Percentiles rank a stretch among this genome's conserved stretches.
phyloP scores from a whole-genome alignment of 1,140 invertebrate species.

The Drosophila sucinea region DNA sequence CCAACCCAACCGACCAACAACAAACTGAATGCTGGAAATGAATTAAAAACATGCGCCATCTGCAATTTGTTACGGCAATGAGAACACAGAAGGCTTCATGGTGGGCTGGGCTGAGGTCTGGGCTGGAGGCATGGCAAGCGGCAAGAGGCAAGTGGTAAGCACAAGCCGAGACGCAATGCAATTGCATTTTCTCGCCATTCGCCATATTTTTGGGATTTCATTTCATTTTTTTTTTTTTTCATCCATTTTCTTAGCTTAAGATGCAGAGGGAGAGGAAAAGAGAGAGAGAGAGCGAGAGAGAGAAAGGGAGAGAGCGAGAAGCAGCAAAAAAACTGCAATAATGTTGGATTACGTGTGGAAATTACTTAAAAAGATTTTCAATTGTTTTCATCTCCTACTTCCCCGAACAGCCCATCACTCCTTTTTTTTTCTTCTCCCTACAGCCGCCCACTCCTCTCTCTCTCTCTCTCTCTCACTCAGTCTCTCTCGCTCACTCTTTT shows the following conservation, averaged over 20 bases:
- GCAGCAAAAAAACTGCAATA: constrained; percentile 59
- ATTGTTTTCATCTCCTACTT: constrained; percentile 52
- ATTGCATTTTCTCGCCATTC: constrained; percentile 46
- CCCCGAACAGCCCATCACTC: neutral
- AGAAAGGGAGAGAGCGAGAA: neutral
- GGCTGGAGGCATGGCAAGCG: too few species aligned
- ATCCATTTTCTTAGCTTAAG: constrained; percentile 41
- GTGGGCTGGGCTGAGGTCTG: neutral
- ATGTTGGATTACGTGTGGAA: constrained; percentile 82
- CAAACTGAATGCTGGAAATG: constrained; percentile 66
- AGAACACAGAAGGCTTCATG: constrained; percentile 15
- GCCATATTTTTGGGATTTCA: constrained; percentile 52
- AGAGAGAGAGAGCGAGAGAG: neutral
- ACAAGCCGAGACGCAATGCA: constrained; percentile 14
- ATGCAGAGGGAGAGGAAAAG: neutral
- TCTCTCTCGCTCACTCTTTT: neutral
- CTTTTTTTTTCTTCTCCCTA: neutral
- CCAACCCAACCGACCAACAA: constrained; percentile 32
- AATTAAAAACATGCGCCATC: constrained; percentile 79
- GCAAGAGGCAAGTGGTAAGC: neutral
- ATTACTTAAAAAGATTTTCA: constrained; percentile 83
- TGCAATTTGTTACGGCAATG: constrained; percentile 72
- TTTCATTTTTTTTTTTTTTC: constrained; percentile 12
- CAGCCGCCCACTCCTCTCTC: neutral
- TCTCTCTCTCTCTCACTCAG: neutral